Conservation (phyloP, 2,888 invertebrate genomes). For the Euphydryas editha region DNA sequence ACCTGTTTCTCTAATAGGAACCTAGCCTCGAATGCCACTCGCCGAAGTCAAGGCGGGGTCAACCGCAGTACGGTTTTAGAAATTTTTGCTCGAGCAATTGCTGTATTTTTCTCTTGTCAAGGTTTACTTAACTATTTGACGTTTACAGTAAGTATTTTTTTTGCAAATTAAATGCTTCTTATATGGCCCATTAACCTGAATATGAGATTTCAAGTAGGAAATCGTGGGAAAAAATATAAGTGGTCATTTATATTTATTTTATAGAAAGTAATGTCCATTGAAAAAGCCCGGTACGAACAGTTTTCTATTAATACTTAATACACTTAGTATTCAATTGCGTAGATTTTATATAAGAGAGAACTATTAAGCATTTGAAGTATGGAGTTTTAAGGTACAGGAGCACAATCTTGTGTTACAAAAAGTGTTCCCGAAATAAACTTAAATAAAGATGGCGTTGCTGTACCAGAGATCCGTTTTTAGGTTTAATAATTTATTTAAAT, state of each 20-base stretch:
- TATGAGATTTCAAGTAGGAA: neutral
- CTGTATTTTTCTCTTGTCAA: slow-evolving; percentile 14
- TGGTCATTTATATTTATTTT: neutral
- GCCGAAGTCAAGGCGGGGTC: slow-evolving; percentile 40
- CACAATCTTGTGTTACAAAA: no score
- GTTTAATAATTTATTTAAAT: no score
- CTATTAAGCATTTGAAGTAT: no score
- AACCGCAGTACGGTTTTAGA: slow-evolving; percentile 39
- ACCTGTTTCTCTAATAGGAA: slow-evolving; percentile 30
- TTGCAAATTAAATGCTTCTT: slow-evolving; percentile 1
- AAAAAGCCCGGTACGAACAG: neutral
- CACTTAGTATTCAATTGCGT: neutral
- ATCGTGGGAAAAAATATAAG: neutral
- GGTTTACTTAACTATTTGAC: slow-evolving; percentile 1
- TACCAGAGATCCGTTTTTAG: no score
- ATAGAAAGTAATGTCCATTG: neutral
- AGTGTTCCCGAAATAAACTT: no score
- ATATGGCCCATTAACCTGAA: slow-evolving; percentile 8
- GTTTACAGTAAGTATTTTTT: slow-evolving; percentile 2
- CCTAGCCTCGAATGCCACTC: slow-evolving; percentile 28
- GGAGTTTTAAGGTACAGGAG: no score
- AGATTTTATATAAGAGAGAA: neutral
- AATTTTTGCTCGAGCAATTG: slow-evolving; percentile 17
- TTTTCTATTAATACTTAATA: neutral
- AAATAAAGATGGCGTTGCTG: no score